These are phyloP conservation scores for Pissodes strobi DNA, from an alignment of 1,140 invertebrate species.

Conservation along the genomic window DNA sequence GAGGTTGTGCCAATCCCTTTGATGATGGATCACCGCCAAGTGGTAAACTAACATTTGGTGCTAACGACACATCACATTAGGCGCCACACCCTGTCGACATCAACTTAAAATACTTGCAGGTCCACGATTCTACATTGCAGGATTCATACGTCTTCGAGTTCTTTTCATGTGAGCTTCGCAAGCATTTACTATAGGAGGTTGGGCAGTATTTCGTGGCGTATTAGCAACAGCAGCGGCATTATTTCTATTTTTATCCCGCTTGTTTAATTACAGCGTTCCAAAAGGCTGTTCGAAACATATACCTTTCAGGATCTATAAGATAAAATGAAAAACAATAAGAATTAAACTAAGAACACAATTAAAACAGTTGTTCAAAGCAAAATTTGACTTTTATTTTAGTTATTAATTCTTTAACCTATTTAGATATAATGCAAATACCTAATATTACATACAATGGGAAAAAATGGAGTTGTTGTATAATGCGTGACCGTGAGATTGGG, in stretches of 20 bases:
- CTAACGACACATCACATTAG: conserved; percentile 66
- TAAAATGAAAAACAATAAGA: conserved; percentile 48
- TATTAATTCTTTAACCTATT: no score
- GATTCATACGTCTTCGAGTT: conserved; percentile 79
- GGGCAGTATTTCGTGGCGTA: conserved; percentile 53
- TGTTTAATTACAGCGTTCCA: conserved; percentile 95
- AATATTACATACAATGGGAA: no score
- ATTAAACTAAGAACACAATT: no score
- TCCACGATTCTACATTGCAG: conserved; percentile 48
- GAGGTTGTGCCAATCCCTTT: conserved; percentile 54
- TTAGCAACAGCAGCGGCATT: conserved; percentile 60
- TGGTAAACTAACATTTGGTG: conserved; percentile 65
- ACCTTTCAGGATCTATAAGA: conserved; percentile 93
- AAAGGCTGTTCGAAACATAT: conserved; percentile 93
- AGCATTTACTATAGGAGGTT: conserved; percentile 54
- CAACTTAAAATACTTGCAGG: conserved; percentile 46
- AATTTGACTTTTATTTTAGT: no score
- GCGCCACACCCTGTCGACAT: conserved; percentile 49
- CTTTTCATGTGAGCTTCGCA: conserved; percentile 74
- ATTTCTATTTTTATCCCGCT: conserved; percentile 82
- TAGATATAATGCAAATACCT: no score
- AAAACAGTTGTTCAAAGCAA: no score
- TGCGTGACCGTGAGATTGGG: no score
- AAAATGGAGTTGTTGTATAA: not conserved
- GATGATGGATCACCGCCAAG: conserved; percentile 62